Evolutionary conservation across 2,797 vertebrate species (phyloP).

Genomic region (Siniperca undulata): DNA sequence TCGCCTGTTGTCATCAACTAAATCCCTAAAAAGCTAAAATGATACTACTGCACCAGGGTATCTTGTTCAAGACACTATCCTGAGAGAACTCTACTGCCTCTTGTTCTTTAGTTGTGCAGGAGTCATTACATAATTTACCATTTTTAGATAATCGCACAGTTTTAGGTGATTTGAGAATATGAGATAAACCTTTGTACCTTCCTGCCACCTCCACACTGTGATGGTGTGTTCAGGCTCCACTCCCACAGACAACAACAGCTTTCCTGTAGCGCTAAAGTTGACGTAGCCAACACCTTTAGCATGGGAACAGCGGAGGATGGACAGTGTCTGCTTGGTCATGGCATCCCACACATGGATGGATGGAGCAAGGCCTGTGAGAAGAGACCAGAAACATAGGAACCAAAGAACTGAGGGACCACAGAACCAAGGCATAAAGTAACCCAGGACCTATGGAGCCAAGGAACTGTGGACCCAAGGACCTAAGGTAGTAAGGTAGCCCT

Average conservation of each 20-base stretch:
- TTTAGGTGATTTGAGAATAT: not conserved
- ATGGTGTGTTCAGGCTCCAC: constrained; percentile 95
- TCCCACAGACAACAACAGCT: constrained; percentile 94
- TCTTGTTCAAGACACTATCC: not conserved
- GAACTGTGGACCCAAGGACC: not conserved
- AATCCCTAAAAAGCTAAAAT: not conserved
- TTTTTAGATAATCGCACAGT: not conserved
- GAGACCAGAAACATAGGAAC: constrained; percentile 30
- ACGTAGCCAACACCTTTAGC: constrained; percentile 94
- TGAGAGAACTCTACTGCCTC: not conserved
- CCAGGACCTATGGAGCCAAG: not conserved
- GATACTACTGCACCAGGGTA: not conserved
- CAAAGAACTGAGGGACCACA: constrained; percentile 10
- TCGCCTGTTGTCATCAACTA: not conserved
- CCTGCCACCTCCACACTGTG: constrained; percentile 97
- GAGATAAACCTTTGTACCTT: constrained; percentile 84
- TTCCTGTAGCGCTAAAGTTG: constrained; percentile 97
- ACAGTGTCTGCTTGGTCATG: constrained; percentile 94
- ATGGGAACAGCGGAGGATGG: constrained; percentile 94
- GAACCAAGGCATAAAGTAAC: not conserved
- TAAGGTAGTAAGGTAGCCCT: too few species aligned
- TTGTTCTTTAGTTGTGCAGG: not conserved
- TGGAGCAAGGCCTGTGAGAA: constrained; percentile 89
- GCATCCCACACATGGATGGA: constrained; percentile 97
- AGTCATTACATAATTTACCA: not conserved